Conservation (phyloP, 2,888 invertebrate species). For the Abscondita cerata region DNA sequence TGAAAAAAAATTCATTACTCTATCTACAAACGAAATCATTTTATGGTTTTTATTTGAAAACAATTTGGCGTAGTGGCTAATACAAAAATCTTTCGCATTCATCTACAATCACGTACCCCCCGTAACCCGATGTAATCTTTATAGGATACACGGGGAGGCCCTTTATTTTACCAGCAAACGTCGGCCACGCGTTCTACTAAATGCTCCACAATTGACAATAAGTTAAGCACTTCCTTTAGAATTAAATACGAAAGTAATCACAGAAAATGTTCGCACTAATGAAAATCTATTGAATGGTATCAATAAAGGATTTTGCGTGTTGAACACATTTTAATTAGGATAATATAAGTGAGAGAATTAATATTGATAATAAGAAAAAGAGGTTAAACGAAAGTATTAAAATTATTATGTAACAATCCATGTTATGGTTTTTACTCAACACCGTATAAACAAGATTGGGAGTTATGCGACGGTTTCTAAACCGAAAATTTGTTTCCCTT, state of each 20-base stretch:
- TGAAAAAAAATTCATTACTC: no score
- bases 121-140: slow-evolving; percentile 27
- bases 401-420: no score
- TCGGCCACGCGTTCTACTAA: slow-evolving; percentile 37
- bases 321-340: no score
- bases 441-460: no score
- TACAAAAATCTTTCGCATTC: slow-evolving; percentile 37
- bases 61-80: slow-evolving; percentile 21
- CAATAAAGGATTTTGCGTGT: neutral
- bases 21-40: no score
- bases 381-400: no score
- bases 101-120: slow-evolving; percentile 38
- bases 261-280: slow-evolving; percentile 5
- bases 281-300: slow-evolving; percentile 5
- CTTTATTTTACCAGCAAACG: slow-evolving; percentile 22
- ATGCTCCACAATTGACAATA: slow-evolving; percentile 36
- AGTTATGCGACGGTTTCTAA: no score
- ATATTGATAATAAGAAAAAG: no score
- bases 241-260: slow-evolving; percentile 9
- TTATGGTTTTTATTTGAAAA: neutral
- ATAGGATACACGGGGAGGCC: slow-evolving; percentile 11
- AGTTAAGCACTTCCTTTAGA: slow-evolving; percentile 7
- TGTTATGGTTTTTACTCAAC: no score
- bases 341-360: no score
- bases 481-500: no score